These are phyloP conservation scores for Quadroppia sp. DNA, from an alignment of 2,888 invertebrate species.

Conservation along the genomic window DNA sequence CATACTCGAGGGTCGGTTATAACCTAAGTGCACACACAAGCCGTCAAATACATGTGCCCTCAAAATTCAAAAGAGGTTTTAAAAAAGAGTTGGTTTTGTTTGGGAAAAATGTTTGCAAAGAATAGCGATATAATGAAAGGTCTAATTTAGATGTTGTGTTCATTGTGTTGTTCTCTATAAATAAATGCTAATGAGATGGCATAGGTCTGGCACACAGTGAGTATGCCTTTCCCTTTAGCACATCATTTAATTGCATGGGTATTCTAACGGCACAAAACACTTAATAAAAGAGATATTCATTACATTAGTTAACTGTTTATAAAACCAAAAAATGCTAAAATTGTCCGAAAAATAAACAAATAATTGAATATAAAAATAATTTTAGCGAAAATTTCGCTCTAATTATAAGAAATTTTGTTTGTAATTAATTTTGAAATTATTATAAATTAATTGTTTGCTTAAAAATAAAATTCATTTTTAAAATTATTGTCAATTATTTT, in stretches of 20 bases:
- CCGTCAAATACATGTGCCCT: slow-evolving; percentile 14
- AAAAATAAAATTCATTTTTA: no score
- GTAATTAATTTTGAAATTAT: no score
- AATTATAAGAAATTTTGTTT: no score
- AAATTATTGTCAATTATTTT: no score
- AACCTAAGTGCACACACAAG: neutral
- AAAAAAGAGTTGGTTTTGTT: slow-evolving; percentile 16
- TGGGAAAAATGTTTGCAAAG: neutral
- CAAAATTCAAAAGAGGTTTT: neutral
- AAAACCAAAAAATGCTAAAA: no score
- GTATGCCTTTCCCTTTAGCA: no score
- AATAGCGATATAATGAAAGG: slow-evolving; percentile 13
- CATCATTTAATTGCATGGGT: neutral
- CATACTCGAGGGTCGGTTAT: neutral
- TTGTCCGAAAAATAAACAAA: no score
- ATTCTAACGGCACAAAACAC: neutral
- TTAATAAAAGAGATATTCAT: no score
- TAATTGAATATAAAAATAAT: no score
- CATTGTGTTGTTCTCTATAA: slow-evolving; percentile 6
- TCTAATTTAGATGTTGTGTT: slow-evolving; percentile 22
- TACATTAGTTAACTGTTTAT: no score
- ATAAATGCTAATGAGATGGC: slow-evolving; percentile 20
- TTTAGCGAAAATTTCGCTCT: no score
- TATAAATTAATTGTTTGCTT: no score
- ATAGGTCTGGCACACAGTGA: neutral